Percentiles rank a stretch among this genome's conserved stretches.
phyloP scores from a whole-genome alignment of 2,888 invertebrate species.

The Nezara viridula region DNA sequence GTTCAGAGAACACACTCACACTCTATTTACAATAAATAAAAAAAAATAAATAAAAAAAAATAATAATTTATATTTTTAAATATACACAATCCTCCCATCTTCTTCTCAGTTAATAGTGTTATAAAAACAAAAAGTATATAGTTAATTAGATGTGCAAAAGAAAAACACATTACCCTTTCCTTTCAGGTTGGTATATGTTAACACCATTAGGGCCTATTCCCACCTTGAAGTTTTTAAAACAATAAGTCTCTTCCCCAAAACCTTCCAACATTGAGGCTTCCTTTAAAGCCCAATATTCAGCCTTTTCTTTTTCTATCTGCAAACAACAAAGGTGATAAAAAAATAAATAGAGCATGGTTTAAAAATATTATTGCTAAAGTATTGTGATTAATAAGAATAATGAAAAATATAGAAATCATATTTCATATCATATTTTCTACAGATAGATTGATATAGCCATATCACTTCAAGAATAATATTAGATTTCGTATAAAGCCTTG shows the following conservation, averaged over 20 bases:
- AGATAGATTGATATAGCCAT: too few relatives aligned
- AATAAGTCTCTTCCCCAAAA: slow-evolving; percentile 88
- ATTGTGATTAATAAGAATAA: not conserved
- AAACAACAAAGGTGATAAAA: not conserved
- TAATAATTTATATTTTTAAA: too few relatives aligned
- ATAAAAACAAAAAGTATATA: too few relatives aligned
- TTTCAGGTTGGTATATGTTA: slow-evolving; percentile 73
- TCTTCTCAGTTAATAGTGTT: too few relatives aligned
- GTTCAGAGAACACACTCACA: too few relatives aligned
- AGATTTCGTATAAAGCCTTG: too few relatives aligned
- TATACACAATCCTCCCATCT: too few relatives aligned
- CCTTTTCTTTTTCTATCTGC: slow-evolving; percentile 70
- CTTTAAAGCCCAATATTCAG: slow-evolving; percentile 87
- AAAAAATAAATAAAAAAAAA: too few relatives aligned
- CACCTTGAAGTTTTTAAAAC: slow-evolving; percentile 77
- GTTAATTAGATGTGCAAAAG: not conserved
- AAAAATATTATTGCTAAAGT: not conserved
- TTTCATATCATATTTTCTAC: too few relatives aligned
- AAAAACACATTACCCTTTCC: slow-evolving; percentile 51
- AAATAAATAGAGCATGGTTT: not conserved
- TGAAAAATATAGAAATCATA: too few relatives aligned
- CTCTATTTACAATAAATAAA: too few relatives aligned
- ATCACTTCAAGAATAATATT: too few relatives aligned
- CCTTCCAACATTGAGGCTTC: slow-evolving; percentile 84
- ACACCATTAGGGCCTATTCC: slow-evolving; percentile 90